phyloP scores from a whole-genome alignment of 2,888 invertebrate species.

The Thumatha senex region DNA sequence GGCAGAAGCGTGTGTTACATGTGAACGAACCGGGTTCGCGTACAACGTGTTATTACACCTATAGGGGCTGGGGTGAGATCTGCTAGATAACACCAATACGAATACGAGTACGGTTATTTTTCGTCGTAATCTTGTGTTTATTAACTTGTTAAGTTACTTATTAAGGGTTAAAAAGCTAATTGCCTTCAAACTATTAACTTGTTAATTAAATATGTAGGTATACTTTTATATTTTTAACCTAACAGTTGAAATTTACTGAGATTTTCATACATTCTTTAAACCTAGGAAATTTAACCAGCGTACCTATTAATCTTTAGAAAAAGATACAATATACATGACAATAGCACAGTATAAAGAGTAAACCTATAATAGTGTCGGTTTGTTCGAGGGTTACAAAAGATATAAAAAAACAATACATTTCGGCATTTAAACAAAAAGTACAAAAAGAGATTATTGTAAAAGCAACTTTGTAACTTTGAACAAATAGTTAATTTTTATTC shows the following conservation, averaged over 20 bases:
- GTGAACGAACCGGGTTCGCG: conserved; percentile 31
- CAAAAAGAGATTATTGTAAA: conserved; percentile 39
- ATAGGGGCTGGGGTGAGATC: conserved; percentile 32
- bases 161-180: too few species aligned
- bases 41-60: conserved; percentile 42
- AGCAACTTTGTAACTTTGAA: conserved; percentile 28
- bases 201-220: too few species aligned
- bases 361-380: conserved; percentile 40
- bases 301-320: conserved; percentile 42
- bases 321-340: conserved; percentile 44
- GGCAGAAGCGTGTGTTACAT: conserved; percentile 35
- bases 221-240: background rate
- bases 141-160: background rate
- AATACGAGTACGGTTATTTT: background rate
- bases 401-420: conserved; percentile 41
- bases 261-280: background rate
- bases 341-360: too few species aligned
- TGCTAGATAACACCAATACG: conserved; percentile 18
- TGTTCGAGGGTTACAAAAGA: conserved; percentile 39
- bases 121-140: background rate
- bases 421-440: conserved; percentile 34
- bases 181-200: too few species aligned
- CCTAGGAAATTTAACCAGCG: conserved; percentile 17
- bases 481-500: conserved; percentile 28
- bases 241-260: too few species aligned